These are phyloP conservation scores for Leucania comma DNA, from an alignment of 2,888 invertebrate genomes.

Conservation along the genomic window DNA sequence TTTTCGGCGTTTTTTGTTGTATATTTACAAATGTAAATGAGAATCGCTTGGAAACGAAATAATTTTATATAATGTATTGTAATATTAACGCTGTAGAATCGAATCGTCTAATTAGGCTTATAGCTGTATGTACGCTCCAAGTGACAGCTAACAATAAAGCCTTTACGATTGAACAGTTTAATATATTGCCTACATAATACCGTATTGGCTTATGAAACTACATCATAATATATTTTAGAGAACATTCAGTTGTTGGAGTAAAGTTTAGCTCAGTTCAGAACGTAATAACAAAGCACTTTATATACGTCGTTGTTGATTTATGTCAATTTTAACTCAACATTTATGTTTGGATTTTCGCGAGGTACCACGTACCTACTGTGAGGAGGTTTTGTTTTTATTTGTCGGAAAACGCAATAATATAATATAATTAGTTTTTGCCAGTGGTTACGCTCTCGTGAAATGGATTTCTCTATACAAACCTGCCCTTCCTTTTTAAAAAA, in stretches of 20 bases:
- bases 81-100: conserved; percentile 39
- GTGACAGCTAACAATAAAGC: conserved; percentile 18
- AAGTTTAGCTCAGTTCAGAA: conserved; percentile 37
- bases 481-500: no score
- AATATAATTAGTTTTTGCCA: no score
- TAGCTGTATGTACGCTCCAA: conserved; percentile 4
- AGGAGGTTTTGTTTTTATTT: conserved; percentile 3
- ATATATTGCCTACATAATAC: conserved; percentile 1
- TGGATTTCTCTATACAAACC: no score
- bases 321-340: conserved; percentile 23
- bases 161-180: conserved; percentile 27
- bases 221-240: conserved; percentile 25
- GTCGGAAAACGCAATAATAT: background rate
- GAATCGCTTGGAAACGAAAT: conserved; percentile 60
- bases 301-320: conserved; percentile 22
- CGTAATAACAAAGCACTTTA: conserved; percentile 22
- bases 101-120: conserved; percentile 35
- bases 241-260: conserved; percentile 4
- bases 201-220: conserved; percentile 27
- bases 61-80: conserved; percentile 61
- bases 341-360: background rate
- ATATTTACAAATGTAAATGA: conserved; percentile 81
- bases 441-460: no score
- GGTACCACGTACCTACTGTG: background rate
- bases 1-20: conserved; percentile 78